Evolutionary conservation across 2,797 vertebrate genomes (phyloP), one percentile per base, ranked within the genome.

Genomic region (Rhyacichthys aspro): DNA sequence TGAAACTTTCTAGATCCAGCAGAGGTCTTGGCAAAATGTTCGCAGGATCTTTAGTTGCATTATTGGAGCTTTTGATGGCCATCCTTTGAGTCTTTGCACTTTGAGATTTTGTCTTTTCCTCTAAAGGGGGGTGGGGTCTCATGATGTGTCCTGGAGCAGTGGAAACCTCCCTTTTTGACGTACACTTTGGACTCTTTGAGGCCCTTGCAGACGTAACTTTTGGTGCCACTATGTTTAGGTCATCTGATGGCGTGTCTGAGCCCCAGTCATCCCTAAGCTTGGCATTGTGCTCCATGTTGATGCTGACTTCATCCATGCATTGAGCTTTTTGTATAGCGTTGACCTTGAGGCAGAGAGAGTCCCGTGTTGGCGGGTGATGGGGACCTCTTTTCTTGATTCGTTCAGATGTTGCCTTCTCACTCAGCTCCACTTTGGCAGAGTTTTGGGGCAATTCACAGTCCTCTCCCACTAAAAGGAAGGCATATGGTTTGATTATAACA

Each of bases 331-430:
- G 92, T 41, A 93, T 52, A 3, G 63, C 57, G 1, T 72, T 81
- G 19, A 93, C 17, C 0, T 69, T 90, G n/a, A 95, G 76, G 3
- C 93, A 83, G 38, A 94, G 62, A 72, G 56, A 81, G 47, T 93
- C 82, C 0, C 77, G 69, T 0, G 86, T 86, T 49, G 77, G 49
- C 0, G 82, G 67, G 1, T 45, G 72, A 16, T 85, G 67, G 8
- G 59, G 69, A 2, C 67, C 78, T 48, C 81, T 84, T 53, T 56
- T 90, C 68, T 74, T 89, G 18, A 85, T 65, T 0, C 17, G 52
- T 2, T 78, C 70, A 44, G 16, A 8, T 5, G 78, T 9, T 1
- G 78, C 71, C 61, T 59, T 85, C 76, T 90, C 74, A 38, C 86
- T 87, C 11, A 58, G 43, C 8, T 54, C 38, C 61, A 82, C 52